Base-by-base conservation (phyloP, 30 jellyfish, hydroid and myxozoan species). In the Pelagia noctiluca region DNA sequence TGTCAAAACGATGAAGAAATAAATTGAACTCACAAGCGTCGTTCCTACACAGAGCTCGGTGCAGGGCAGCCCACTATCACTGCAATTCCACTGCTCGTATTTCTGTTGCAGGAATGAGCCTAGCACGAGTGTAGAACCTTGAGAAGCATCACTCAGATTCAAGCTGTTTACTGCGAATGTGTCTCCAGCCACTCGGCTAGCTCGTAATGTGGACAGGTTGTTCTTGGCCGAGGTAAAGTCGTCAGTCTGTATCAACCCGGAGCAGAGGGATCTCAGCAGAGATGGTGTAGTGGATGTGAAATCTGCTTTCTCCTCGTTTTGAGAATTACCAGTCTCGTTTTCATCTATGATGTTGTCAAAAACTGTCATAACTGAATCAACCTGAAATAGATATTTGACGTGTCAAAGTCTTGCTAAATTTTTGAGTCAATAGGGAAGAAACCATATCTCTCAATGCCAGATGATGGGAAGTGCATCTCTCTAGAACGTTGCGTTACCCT, bases 81-180 rank as follows among this genome's bases (percentile, higher is more conserved):
- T 31, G 73, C 92, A 82, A 52, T 82, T 82, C 92, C 92, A 82
- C 10, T 57, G 42, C 50, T 82, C 92, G 26, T 82, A 82, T 42
- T 50, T 68, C 60, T 53, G 70, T 21, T 54, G 34, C 32, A 82
- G 38, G 31, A 68, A 61, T 3, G 63, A 25, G 0, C 92, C 92
- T 33, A 69, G 92, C 11, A 32, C 63, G 69, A 82, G 16, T 3
- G n/a, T 25, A 2, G 92, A 30, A 0, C 80, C 85, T 22, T 36
- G 16, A 47, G 49, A n/a, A 21, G 5, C 12, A 38, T 82, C 73
- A 26, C 84, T 82, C 0, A 69, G 33, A 30, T 67, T 82, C 37
- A 82, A 66, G 25, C 47, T 23, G 13, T 35, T 26, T 30, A 83
- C 24, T 24, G 53, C 52, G 81, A 82, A 82, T 0, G 92, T 69